Conservation (phyloP, 2,113 vertebrate species). For the Ahaetulla prasina region DNA sequence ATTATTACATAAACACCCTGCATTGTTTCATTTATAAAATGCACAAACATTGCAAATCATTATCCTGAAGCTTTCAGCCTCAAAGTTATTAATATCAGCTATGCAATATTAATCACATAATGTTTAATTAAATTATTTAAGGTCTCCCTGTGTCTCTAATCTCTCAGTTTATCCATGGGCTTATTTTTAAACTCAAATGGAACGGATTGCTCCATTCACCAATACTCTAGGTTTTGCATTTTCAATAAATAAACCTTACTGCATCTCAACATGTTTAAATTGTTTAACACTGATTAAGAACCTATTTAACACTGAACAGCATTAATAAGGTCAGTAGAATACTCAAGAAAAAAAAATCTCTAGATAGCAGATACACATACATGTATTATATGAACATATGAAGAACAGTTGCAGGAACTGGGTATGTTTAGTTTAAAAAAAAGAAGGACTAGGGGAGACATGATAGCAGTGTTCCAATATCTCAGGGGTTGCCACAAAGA, state of each 20-base stretch:
- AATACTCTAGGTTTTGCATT: not conserved
- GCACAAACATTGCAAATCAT: constrained; percentile 26
- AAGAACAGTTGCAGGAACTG: no score
- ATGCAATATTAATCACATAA: constrained; percentile 26
- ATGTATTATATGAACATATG: no score
- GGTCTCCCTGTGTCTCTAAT: not conserved
- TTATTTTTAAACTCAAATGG: not conserved
- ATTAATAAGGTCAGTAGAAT: not conserved
- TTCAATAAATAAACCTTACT: not conserved
- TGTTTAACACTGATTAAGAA: not conserved
- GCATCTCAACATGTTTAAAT: not conserved
- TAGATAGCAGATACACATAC: not conserved
- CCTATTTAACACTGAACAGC: not conserved
- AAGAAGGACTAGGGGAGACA: no score
- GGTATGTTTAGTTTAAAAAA: no score
- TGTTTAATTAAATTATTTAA: constrained; percentile 26
- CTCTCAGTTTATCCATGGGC: not conserved
- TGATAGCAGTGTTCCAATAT: no score
- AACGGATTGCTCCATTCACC: not conserved
- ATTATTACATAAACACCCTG: constrained; percentile 37
- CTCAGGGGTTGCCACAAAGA: no score
- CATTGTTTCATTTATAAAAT: constrained; percentile 35
- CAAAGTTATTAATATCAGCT: constrained; percentile 20
- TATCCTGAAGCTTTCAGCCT: constrained; percentile 29
- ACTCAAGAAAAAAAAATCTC: not conserved